Base-by-base conservation (phyloP, 1,140 invertebrate species). In the Zaprionus camerounensis region DNA sequence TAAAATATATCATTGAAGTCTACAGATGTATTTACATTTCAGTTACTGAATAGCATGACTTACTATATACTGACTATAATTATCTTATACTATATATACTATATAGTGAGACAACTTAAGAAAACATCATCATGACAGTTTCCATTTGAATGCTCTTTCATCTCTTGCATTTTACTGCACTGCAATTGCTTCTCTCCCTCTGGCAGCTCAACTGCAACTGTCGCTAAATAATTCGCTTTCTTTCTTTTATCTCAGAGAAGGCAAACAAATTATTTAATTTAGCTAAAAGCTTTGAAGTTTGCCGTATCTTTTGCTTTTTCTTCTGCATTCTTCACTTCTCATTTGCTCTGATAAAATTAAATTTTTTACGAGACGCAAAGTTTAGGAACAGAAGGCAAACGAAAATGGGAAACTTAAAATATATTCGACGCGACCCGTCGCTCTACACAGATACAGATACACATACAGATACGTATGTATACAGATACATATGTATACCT, bases 181-280 rank as follows among this genome's bases (percentile, higher is more conserved):
- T 67, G 64, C 55, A 65, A 34, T n/a, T 41, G 36, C 36, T 38
- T 38, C 13, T 38, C 5, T 13, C 28, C 26, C n/a, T 28, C 26
- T 28, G 26, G 5, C 26, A 28, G 6, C 6, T 28, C 9, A 9
- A 11, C 36, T 41, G 44, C 46, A 55, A 46, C 62, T 49, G 17
- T 15, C 41, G 26, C 65, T 34, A 41, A 46, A 72, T 31, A 66
- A 51, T 68, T 31, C 44, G 63, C n/a, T 24, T 31, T 46, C 38
- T n/a, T 44, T 28, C 26, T 28, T 6, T 28, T 7, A 28, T 7
- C 26, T 28, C 26, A 7, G 26, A 7, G 26, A 26, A 31, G 28
- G 26, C 22, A 22, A 65, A 55, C 31, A 84, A 85, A 91, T 80
- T 71, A 73, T 91, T 91, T 90, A 80, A 90, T 90, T 91, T 91